phyloP scores from a whole-genome alignment of 2,888 invertebrate species.

The Epinotia brunnichana region DNA sequence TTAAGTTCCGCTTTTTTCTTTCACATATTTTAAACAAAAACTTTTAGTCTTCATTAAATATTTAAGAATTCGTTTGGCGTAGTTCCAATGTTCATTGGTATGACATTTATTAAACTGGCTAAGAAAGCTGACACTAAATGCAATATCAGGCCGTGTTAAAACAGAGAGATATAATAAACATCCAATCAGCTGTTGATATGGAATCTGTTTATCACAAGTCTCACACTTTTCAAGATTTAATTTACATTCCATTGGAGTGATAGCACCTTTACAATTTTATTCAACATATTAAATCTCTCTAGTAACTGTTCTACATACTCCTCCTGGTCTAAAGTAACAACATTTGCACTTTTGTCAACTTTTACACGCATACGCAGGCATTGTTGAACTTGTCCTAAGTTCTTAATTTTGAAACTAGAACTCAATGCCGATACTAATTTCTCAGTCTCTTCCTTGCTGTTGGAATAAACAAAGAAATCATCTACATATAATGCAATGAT shows the following conservation, averaged over 20 bases:
- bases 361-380: slow-evolving; percentile 3
- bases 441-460: neutral
- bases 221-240: too few relatives aligned
- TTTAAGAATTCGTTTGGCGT: slow-evolving; percentile 11
- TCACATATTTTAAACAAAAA: slow-evolving; percentile 5
- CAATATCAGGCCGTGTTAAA: too few relatives aligned
- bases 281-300: slow-evolving; percentile 6
- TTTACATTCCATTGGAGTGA: slow-evolving; percentile 6
- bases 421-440: neutral
- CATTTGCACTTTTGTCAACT: neutral
- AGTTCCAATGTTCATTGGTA: slow-evolving; percentile 42
- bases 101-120: slow-evolving; percentile 47
- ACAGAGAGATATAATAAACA: too few relatives aligned
- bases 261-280: slow-evolving; percentile 7
- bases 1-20: slow-evolving; percentile 17
- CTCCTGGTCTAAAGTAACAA: neutral
- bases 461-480: neutral
- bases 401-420: slow-evolving; percentile 8
- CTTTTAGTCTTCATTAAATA: neutral
- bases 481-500: slow-evolving; percentile 2
- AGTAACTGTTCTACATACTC: neutral
- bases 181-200: too few relatives aligned
- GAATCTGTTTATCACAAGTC: too few relatives aligned
- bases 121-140: slow-evolving; percentile 44
- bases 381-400: slow-evolving; percentile 9